Conservation (phyloP, 1,140 invertebrate species). For the Drosophila bipectinata region DNA sequence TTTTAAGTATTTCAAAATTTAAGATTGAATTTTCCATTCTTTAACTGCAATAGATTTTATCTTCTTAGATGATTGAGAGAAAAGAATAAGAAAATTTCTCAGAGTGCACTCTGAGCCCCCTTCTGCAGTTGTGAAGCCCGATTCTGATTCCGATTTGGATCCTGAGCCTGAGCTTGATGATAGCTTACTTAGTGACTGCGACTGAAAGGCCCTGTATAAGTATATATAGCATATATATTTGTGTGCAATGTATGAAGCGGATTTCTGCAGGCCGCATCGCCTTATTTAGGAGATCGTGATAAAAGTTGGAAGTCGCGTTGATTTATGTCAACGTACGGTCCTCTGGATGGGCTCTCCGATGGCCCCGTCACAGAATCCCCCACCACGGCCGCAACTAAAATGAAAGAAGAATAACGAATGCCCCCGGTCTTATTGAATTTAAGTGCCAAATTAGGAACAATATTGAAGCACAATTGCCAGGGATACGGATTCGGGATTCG, state of each 20-base stretch:
- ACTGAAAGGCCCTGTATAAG: constrained; percentile 24
- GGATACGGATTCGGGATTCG: constrained; percentile 9
- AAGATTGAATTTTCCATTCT: no score
- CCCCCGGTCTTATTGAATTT: constrained; percentile 36
- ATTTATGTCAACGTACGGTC: constrained; percentile 81
- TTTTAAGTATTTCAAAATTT: no score
- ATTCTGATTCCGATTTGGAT: constrained; percentile 30
- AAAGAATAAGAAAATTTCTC: not conserved
- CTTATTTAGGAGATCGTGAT: constrained; percentile 84
- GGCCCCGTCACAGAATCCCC: constrained; percentile 16
- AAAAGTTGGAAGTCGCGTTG: constrained; percentile 84
- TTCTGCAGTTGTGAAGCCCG: constrained; percentile 28
- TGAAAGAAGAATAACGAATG: constrained; percentile 28
- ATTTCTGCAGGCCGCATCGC: constrained; percentile 72
- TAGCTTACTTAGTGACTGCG: constrained; percentile 81
- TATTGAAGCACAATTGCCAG: constrained; percentile 72
- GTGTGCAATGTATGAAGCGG: constrained; percentile 74
- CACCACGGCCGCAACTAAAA: not conserved
- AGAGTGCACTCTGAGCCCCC: constrained; percentile 12
- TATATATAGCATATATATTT: constrained; percentile 2
- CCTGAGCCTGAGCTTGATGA: constrained; percentile 63
- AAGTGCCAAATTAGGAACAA: constrained; percentile 80
- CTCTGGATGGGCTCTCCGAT: constrained; percentile 7
- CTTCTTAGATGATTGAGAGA: no score
- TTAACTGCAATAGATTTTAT: no score